Evolutionary conservation across 2,113 vertebrate species (phyloP), one percentile per base, ranked within the genome.

Genomic region (Scytalopus superciliaris): DNA sequence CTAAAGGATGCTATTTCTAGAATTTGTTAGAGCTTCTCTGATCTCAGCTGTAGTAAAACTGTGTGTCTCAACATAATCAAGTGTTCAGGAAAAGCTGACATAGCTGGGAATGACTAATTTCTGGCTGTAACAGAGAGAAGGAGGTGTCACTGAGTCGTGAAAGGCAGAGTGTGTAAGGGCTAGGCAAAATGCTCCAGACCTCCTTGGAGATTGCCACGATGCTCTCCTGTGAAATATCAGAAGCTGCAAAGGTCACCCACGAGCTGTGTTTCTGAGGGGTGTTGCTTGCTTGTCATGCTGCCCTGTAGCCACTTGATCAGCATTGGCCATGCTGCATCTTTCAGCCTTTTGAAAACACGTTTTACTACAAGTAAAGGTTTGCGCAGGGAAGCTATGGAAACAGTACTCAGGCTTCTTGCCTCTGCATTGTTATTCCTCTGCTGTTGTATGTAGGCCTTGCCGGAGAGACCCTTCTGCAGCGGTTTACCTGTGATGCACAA

Each of bases 281-380:
- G 0, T 59, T 57, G 10, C 33, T 55, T 39, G 2, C 84, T 81
- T 76, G 30, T 27, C 3, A 0, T 37, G 63, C 45, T 53, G 40
- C 25, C 12, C 40, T 21, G 8, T 21, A 23, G 28, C 31, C 25
- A 19, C 52, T 66, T 64, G 3, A 4, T 57, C 33, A 50, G 52
- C 1, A 0, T 24, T 30, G 53, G 50, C 60, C 25, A 19, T 0
- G 0, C 47, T 60, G 45, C 30, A 22, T 23, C 50, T 81, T 59
- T 55, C 60, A 89, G 77, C 56, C 56, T 67, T 50, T 24, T 17
- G 59, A 63, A 56, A 87, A 14, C 56, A 24, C 0, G 0, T 74
- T 33, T 44, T 66, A 40, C 57, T 42, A 1, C 24, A 35, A 27
- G 33, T 30, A 18, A 57, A 19, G 74, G 28, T 78, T 47, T 56